Evolutionary conservation across 2,888 invertebrate species (phyloP), one percentile per base, ranked within the genome.

Genomic region (Hyposoter didymator): DNA sequence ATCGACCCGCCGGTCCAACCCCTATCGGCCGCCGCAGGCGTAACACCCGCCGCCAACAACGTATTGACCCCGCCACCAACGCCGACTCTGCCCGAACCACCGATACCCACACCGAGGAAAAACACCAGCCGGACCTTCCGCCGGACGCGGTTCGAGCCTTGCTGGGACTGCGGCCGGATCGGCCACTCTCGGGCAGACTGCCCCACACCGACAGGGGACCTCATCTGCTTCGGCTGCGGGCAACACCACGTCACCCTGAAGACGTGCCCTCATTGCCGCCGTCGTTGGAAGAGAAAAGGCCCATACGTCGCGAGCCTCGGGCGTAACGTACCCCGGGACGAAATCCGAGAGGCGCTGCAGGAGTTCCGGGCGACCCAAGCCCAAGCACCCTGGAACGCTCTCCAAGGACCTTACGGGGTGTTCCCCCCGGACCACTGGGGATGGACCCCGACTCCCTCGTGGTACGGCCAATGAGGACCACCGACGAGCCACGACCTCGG

Each of bases 251-350:
- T 69, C n/a, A 69, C 67, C 2, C 22, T 69, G 19, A 5, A 45
- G 3, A 69, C 67, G 19, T 45, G 67, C 12, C 43, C 43, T 0
- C 17, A 69, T 0, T 69, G 67, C n/a, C 14, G 7, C 0, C 7
- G 2, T 3, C 8, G 10, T 7, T 69, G 67, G 67, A 8, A 4
- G 4, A 7, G 45, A 22, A 43, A 43, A 2, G 67, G 67, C 10
- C 67, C 67, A 6, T 69, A 69, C 12, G 67, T 69, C 22, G 39
- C 17, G 14, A 66, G n/a, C 55, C 55, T 55, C 3, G n/a, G 55
- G 0, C n/a, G 55, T 0, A 55, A 55, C 22, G 17, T 64, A 3
- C 64, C 35, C 10, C 64, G 35, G 12, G 17, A 28, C 7, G 35
- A 35, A 14, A 66, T 66, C 8, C n/a, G 32, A 4, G 32, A 32